phyloP scores from a whole-genome alignment of 2,888 invertebrate species.

The Idaea straminata region DNA sequence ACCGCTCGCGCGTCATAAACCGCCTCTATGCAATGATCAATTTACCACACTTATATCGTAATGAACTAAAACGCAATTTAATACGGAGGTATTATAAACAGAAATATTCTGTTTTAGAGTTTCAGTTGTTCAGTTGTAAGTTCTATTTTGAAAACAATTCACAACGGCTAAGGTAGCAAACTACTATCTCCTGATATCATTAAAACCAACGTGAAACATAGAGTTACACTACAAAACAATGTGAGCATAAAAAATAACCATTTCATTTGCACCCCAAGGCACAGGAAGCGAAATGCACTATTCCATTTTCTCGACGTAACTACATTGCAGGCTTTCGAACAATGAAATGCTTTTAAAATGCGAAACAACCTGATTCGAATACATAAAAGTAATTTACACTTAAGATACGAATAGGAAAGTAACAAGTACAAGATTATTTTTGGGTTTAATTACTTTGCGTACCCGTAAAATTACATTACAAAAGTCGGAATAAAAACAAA shows the following conservation, averaged over 20 bases:
- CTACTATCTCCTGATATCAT: slow-evolving; percentile 1
- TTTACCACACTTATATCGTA: too few species aligned
- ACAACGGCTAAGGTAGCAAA: neutral
- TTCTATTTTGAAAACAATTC: slow-evolving; percentile 7
- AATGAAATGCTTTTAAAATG: slow-evolving; percentile 78
- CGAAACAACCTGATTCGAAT: slow-evolving; percentile 65
- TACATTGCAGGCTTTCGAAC: slow-evolving; percentile 67
- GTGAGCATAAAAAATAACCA: slow-evolving; percentile 58
- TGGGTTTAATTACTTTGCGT: neutral
- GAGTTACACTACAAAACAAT: slow-evolving; percentile 44
- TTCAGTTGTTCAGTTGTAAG: neutral
- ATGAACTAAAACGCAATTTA: too few species aligned
- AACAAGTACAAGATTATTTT: slow-evolving; percentile 10
- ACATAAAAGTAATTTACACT: slow-evolving; percentile 54
- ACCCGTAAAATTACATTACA: neutral
- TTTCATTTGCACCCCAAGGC: slow-evolving; percentile 72
- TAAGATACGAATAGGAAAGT: slow-evolving; percentile 34
- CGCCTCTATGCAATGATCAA: too few species aligned
- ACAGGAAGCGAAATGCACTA: slow-evolving; percentile 67
- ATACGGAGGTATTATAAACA: too few species aligned
- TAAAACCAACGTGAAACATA: slow-evolving; percentile 1
- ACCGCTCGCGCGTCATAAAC: too few species aligned
- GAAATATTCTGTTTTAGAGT: slow-evolving; percentile 10
- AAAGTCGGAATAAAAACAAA: too few species aligned
- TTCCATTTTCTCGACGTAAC: slow-evolving; percentile 72